These are phyloP conservation scores for Lysiphlebus fabarum DNA, from an alignment of 1,140 invertebrate species.

Conservation along the genomic window DNA sequence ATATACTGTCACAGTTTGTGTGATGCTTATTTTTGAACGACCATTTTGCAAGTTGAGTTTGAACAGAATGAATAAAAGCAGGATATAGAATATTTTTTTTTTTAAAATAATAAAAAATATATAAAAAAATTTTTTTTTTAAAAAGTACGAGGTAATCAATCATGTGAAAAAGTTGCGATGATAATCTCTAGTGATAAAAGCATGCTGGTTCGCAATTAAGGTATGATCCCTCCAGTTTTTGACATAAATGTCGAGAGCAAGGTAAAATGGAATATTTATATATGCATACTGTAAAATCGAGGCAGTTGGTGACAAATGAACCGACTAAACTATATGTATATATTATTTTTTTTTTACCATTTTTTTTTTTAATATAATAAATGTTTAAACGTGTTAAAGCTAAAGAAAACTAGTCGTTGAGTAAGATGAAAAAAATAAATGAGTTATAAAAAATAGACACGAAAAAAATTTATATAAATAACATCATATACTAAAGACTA, in stretches of 20 bases:
- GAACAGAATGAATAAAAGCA: too few relatives aligned
- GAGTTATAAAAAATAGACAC: neutral
- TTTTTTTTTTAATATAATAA: constrained; percentile 25
- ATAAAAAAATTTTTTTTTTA: too few relatives aligned
- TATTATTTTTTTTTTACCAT: constrained; percentile 1
- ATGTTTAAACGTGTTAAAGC: constrained; percentile 19
- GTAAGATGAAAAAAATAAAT: constrained; percentile 8
- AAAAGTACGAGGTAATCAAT: constrained; percentile 6
- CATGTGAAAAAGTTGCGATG: constrained; percentile 2
- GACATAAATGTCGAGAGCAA: constrained; percentile 13
- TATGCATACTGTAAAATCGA: constrained; percentile 8
- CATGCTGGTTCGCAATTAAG: neutral
- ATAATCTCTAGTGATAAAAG: constrained; percentile 14
- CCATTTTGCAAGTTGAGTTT: too few relatives aligned
- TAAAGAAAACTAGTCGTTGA: neutral
- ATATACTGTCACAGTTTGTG: too few relatives aligned
- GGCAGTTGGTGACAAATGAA: constrained; percentile 21
- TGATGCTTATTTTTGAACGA: too few relatives aligned
- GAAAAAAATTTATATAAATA: too few relatives aligned
- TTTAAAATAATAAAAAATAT: neutral
- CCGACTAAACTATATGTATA: neutral
- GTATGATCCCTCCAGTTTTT: constrained; percentile 13
- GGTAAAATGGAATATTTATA: neutral
- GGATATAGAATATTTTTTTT: too few relatives aligned
- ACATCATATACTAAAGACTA: too few relatives aligned